Base-by-base conservation (phyloP, 1,140 invertebrate genomes). In the Protaetia brevitarsis region DNA sequence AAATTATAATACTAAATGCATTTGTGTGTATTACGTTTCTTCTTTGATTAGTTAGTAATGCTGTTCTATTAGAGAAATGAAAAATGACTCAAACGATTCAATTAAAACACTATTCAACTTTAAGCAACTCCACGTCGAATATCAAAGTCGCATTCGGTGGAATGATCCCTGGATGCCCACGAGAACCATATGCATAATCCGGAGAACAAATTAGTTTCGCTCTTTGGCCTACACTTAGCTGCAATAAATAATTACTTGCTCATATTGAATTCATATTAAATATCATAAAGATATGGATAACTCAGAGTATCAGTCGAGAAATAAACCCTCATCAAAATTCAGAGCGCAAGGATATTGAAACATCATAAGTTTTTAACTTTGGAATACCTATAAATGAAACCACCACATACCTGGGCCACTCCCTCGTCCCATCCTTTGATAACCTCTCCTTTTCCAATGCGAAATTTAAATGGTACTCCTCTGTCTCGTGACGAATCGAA, bases 361-460 rank as follows among this genome's bases (percentile, higher is more conserved):
- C 74, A 89, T 68, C 67, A 69, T 64, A 67, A 37, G 34, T 56
- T n/a, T n/a, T n/a, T n/a, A n/a, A n/a, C n/a, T n/a, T n/a, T n/a
- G n/a, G n/a, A n/a, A 6, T 10, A 61, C 31, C 19, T 16, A 60
- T 21, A 8, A 4, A 34, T 11, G 23, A 30, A 2, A 13, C 60
- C 7, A 34, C n/a, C 27, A 73, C 66, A 77, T 79, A 92, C 89
- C 83, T 93, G 89, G 66, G 94, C 93, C 59, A 97, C 92, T 72
- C 95, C 95, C 81, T 95, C 89, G 79, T 98, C 95, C 95, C 95
- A 98, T 31, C 95, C 95, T 79, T 89, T 89, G 80, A 98, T 98
- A 19, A 97, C 94, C 81, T 97, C 94, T 69, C 93, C 93, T 76
- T 88, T 90, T 67, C 95, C 95, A 76, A 97, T 92, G 79, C 85